Conservation (phyloP, 2,797 vertebrate species). For the Triplophysa bombifrons region DNA sequence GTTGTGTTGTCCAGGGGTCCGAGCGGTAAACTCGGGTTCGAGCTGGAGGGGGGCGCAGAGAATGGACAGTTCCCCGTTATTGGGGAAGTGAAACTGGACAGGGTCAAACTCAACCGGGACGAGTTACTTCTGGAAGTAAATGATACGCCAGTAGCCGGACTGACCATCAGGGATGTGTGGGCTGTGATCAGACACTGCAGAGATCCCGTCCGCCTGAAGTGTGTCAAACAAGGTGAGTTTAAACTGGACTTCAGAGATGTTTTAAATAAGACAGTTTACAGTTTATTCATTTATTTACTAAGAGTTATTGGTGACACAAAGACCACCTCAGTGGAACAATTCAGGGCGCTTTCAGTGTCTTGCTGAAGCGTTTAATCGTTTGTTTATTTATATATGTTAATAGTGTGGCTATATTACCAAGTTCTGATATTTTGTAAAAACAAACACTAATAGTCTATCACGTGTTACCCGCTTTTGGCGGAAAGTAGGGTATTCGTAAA, state of each 20-base stretch:
- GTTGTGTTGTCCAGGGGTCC: constrained; percentile 84
- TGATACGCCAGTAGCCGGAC: constrained; percentile 94
- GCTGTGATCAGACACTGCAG: constrained; percentile 95
- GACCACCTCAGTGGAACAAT: not conserved
- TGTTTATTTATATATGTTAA: not conserved
- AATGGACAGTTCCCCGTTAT: constrained; percentile 93
- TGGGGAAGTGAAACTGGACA: constrained; percentile 85
- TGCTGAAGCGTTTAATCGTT: not conserved
- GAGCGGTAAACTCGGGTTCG: constrained; percentile 88
- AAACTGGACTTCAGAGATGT: not conserved
- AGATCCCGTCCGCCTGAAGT: constrained; percentile 94
- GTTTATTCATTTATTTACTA: not conserved
- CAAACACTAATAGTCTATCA: not conserved
- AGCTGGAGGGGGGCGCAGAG: constrained; percentile 93
- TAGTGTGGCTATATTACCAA: not conserved
- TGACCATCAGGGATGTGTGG: constrained; percentile 94
- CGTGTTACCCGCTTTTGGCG: not conserved
- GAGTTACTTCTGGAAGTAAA: constrained; percentile 96
- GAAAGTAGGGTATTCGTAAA: not conserved
- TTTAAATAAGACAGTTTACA: too few species aligned
- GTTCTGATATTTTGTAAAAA: not conserved
- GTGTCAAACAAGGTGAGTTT: constrained; percentile 91
- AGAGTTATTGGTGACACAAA: not conserved
- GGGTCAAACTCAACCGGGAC: constrained; percentile 75
- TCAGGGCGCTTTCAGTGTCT: not conserved